Base-by-base conservation (phyloP, 1,140 invertebrate genomes). In the Neoseiulus cucumeris region DNA sequence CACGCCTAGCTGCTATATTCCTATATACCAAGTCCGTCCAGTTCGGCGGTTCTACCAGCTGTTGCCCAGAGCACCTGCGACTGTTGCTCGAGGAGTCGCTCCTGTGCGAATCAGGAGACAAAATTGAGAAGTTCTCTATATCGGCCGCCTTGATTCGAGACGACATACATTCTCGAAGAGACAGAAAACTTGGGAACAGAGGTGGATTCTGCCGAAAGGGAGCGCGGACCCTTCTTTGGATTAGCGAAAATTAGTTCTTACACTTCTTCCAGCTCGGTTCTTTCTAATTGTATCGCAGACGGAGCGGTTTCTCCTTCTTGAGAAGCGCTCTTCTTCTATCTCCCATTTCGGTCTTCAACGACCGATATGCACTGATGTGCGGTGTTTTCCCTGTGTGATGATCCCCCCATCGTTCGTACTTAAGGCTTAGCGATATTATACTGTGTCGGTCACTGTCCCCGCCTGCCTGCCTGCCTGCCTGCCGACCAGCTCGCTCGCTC, bases 371-470 rank as follows among this genome's bases (percentile, higher is more conserved):
- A 33, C 33, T 29, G 14, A 59, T 59, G 25, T 59, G 33, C 33
- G 51, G 22, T 59, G 25, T 29, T 59, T 59, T 20, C 33, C 33
- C 33, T 33, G 51, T 59, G 51, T 59, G 51, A 59, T 59, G 51
- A 33, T 29, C 25, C 25, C 45, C n/a, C 33, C 33, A 39, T 59
- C 51, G 51, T 59, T 59, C 51, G 51, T 59, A 59, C 22, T 59
- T 59, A 33, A 25, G 51, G 51, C 51, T 59, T 59, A 59, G 33
- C 22, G 51, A 59, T 39, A 39, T 39, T 9, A 39, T 59, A 59
- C 51, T 59, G 51, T 59, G 51, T 59, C 51, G 51, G 51, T 59
- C 51, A 59, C 51, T 59, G 51, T 59, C 51, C 51, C 22, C 22
- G 14, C 25, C 25, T 59, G 51, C 33, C 22, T 9, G 33, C 33